Base-by-base conservation (phyloP, 2,797 vertebrate genomes). In the Aplochiton taeniatus region DNA sequence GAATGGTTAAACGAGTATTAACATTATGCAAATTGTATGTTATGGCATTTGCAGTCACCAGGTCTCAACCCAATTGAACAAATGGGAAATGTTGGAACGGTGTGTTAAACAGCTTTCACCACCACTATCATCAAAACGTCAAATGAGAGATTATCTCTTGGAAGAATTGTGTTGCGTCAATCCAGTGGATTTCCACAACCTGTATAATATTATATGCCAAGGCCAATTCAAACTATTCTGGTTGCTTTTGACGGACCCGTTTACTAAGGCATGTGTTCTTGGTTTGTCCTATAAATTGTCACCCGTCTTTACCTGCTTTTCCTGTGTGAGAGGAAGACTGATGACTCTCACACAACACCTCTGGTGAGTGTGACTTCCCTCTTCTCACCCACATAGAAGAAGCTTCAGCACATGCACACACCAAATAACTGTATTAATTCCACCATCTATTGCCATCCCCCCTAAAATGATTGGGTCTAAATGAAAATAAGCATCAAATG, bases 281-380 rank as follows among this genome's bases (percentile, higher is more conserved):
- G 14, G 14, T 14, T 12, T 48, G 8, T 48, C 57, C 12, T 20
- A 20, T 45, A 45, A 42, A 13, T 62, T 82, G 70, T 80, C 80
- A 86, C 58, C 19, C 68, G 65, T 73, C 78, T 85, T 74, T 77
- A 88, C 78, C 84, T 83, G 79, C 74, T 84, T 73, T 86, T 81
- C 76, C 70, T 65, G 18, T 50, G 60, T 57, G 52, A 60, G 78
- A 80, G 72, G 63, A 73, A 78, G 66, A 68, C 80, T 73, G 78
- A 75, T 88, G 86, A 88, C 85, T 88, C 83, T 89, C 81, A 69
- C 43, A 46, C 82, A 82, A 72, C 81, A 84, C 78, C 81, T 80
- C 81, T 82, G 76, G 72, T 72, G 64, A 85, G 85, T 86, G 89
- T 79, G 86, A 88, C 86, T 90, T 90, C 85, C 86, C 83, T 78